Evolutionary conservation across 2,797 vertebrate species (phyloP), one percentile per base, ranked within the genome.

Genomic region (Yasuhikotakia modesta): DNA sequence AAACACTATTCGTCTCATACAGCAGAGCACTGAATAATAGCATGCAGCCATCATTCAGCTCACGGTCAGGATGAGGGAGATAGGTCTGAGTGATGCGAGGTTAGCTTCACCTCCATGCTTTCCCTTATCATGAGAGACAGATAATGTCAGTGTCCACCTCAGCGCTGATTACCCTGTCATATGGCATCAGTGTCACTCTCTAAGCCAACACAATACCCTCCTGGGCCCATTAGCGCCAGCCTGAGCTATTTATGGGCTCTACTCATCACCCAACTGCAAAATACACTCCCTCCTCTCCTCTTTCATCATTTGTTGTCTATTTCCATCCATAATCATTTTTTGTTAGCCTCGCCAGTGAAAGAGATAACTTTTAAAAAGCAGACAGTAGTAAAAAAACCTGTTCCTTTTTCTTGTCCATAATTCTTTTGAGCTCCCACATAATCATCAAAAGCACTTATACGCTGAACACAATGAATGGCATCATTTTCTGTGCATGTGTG

Each of bases 381-480:
- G 50, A 78, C 39, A 57, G 22, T 74, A 13, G 35, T 5, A 22
- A 57, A 70, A 43, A 21, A 60, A 46, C 21, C 11, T 19, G 5
- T 11, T 22, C 19, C 13, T 1, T 16, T 68, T 6, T 21, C 19
- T n/a, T 14, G 85, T 90, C 85, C 82, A 80, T 82, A 73, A 75
- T 89, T 87, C 87, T 85, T 85, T 85, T 87, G 85, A 88, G 80
- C 85, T 88, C 83, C 86, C 27, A 21, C 86, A 84, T 85, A 76
- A 76, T 79, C 71, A 84, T 87, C 84, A 83, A 78, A 83, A 80
- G 85, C 85, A 87, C 86, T 90, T 87, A 88, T 84, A 90, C 88
- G 87, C 89, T 90, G 87, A 91, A 90, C 88, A 87, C 82, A 87
- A 79, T 86, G 89, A 90, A 90, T 83, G 85, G 88, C 88, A 91